Conservation (phyloP, 1,140 invertebrate species). For the Calliopsis andreniformis region DNA sequence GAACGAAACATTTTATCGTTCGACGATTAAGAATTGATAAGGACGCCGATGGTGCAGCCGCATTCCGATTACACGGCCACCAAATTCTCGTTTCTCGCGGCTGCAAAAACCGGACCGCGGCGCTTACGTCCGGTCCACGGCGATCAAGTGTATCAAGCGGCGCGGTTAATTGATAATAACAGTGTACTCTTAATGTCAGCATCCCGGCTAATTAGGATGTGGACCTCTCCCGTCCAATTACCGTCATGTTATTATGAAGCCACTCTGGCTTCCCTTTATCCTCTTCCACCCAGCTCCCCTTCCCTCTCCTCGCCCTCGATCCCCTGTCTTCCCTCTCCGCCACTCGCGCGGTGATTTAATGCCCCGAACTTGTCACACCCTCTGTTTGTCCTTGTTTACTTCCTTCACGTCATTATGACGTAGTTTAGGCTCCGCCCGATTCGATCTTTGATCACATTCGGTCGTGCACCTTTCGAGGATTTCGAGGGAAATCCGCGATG, state of each 20-base stretch:
- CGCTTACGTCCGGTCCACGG: constrained; percentile 33
- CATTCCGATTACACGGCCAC: neutral
- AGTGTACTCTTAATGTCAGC: constrained; percentile 72
- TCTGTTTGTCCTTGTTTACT: neutral
- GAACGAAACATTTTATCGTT: neutral
- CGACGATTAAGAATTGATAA: constrained; percentile 1
- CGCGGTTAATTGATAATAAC: constrained; percentile 74
- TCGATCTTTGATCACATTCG: too few relatives aligned
- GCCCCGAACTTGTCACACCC: neutral
- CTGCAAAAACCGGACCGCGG: constrained; percentile 40
- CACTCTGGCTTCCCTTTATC: constrained; percentile 66
- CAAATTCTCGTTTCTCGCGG: constrained; percentile 29
- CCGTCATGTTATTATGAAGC: constrained; percentile 67
- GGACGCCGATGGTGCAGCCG: neutral
- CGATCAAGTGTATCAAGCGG: constrained; percentile 71
- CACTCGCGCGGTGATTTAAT: neutral
- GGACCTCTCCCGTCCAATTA: constrained; percentile 67
- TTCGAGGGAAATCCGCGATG: too few relatives aligned
- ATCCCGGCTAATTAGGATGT: constrained; percentile 71
- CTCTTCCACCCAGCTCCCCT: constrained; percentile 35
- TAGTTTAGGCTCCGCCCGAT: too few relatives aligned
- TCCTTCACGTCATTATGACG: neutral
- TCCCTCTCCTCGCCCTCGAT: constrained; percentile 3
- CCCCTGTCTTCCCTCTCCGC: neutral
- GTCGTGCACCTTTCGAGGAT: too few relatives aligned